phyloP scores from a whole-genome alignment of 1,140 invertebrate species.

The Lordiphosa mommai region DNA sequence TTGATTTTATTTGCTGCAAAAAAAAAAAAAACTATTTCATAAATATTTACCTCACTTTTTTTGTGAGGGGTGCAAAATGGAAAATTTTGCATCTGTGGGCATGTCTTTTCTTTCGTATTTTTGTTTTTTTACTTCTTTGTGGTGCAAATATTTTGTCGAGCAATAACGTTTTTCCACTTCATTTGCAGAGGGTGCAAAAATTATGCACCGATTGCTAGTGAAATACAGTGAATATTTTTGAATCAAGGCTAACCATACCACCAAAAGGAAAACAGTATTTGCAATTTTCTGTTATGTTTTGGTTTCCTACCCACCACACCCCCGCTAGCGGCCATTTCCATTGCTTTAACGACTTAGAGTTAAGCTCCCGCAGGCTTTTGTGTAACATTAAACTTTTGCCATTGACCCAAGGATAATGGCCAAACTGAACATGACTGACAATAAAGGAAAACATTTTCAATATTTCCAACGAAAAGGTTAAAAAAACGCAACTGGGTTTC shows the following conservation, averaged over 20 bases:
- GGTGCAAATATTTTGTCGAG: conserved; percentile 32
- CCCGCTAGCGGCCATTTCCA: conserved; percentile 21
- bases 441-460: conserved; percentile 36
- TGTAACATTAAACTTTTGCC: conserved; percentile 42
- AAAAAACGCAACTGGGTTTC: background rate
- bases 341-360: conserved; percentile 35
- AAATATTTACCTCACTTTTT: conserved; percentile 37
- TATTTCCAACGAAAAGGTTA: conserved; percentile 12
- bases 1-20: conserved; percentile 43
- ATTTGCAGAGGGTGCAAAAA: conserved; percentile 27
- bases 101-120: conserved; percentile 29
- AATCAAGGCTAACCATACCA: background rate
- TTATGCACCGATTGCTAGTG: conserved; percentile 35
- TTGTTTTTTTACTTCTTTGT: conserved; percentile 43
- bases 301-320: background rate
- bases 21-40: conserved; percentile 31
- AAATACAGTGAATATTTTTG: conserved; percentile 20
- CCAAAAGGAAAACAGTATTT: background rate
- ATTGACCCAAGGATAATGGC: conserved; percentile 28
- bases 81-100: conserved; percentile 25
- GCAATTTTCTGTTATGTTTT: background rate
- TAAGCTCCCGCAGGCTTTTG: conserved; percentile 23
- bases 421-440: conserved; percentile 24
- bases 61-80: background rate
- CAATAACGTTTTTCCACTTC: conserved; percentile 19